Evolutionary conservation across 2,113 vertebrate species (phyloP).

Genomic region (Phalacrocorax brasilianus): DNA sequence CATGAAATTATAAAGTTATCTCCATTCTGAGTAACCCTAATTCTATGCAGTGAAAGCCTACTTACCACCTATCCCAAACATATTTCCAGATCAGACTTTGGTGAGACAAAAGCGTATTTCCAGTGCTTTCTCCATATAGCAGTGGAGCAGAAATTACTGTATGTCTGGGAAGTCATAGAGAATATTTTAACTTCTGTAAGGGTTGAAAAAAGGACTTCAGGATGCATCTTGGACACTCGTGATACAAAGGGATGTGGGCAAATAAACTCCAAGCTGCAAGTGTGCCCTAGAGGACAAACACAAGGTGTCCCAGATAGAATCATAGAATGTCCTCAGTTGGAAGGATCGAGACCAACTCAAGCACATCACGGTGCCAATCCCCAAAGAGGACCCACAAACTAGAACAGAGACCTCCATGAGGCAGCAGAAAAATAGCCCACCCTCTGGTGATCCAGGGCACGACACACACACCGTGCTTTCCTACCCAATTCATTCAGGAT

Average conservation of each 20-base stretch:
- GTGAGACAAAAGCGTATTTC: neutral
- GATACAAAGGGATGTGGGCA: neutral
- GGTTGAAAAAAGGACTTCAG: neutral
- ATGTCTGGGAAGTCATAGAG: neutral
- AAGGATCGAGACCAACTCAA: neutral
- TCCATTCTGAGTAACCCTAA: neutral
- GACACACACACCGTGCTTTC: neutral
- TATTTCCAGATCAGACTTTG: neutral
- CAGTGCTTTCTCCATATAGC: neutral
- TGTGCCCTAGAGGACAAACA: neutral
- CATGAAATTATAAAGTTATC: neutral
- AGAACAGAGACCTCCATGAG: neutral
- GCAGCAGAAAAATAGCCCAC: neutral
- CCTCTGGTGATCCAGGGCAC: neutral
- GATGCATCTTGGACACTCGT: neutral
- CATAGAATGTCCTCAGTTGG: too few species aligned
- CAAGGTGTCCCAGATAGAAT: neutral
- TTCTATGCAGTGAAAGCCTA: neutral
- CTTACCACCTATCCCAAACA: neutral
- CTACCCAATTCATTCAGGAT: neutral
- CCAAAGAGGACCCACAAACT: neutral
- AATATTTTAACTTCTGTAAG: neutral
- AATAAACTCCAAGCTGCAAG: neutral
- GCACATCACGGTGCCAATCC: neutral
- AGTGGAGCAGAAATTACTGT: neutral